Evolutionary conservation across 2,113 vertebrate genomes (phyloP).

Genomic region (Thermophis baileyi): DNA sequence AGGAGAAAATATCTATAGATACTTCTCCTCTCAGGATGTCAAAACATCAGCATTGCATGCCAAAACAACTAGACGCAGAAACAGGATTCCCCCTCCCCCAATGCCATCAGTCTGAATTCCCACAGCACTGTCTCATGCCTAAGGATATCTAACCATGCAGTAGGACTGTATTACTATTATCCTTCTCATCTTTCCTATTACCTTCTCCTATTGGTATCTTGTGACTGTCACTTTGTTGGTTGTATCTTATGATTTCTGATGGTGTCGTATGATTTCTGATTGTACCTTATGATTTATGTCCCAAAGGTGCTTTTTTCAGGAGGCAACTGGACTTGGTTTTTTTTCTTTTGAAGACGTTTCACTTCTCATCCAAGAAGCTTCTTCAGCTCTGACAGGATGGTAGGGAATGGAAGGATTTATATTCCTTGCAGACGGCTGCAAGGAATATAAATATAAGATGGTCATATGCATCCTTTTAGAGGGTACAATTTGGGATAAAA

Average conservation of each 20-base stretch:
- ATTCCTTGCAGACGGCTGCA: no score
- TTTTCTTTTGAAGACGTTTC: no score
- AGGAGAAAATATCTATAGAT: background rate
- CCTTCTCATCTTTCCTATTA: background rate
- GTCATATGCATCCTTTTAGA: no score
- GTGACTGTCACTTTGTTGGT: background rate
- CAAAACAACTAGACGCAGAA: background rate
- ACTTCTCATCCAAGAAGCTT: no score
- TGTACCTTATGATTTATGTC: no score
- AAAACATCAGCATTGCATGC: background rate
- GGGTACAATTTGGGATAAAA: no score
- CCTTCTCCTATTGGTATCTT: background rate
- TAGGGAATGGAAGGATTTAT: no score
- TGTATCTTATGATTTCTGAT: background rate
- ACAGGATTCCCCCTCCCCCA: accelerated
- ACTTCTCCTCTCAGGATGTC: background rate
- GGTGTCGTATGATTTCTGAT: background rate
- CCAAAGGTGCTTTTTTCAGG: no score
- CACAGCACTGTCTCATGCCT: background rate
- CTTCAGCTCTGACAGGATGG: no score
- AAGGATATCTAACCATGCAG: background rate
- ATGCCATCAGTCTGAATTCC: background rate
- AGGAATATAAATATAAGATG: no score
- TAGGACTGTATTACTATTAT: background rate
- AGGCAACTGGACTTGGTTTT: no score